Base-by-base conservation (phyloP, 2,888 invertebrate species). In the Caenorhabditis auriculariae region DNA sequence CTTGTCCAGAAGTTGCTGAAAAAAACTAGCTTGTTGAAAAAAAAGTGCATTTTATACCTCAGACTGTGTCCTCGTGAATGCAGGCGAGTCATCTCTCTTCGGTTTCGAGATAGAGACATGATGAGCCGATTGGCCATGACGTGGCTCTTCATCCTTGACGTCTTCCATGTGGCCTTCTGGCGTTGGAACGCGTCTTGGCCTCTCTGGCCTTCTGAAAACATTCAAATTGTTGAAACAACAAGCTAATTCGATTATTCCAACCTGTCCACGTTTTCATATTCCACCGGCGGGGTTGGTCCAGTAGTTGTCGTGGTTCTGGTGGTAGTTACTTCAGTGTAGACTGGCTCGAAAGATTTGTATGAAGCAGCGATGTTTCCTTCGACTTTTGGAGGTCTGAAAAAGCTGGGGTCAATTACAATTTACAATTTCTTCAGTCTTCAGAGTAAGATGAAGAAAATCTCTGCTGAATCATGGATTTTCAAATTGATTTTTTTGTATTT, bases 31-130 rank as follows among this genome's bases (percentile, higher is more conserved):
- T 39, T 19, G 39, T 6, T 39, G 12, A 39, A 12, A 39, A 39
- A 21, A 12, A 6, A 39, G 21, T 19, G 12, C 39, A 19, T 39
- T 39, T 6, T 19, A 12, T 48, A 57, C 45, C 27, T 66, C 66
- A 2, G 72, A 72, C 48, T 72, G 72, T 15, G 72, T 72, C 50
- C 69, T 53, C 32, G 52, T 45, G 50, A 72, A 72, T 4, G 44
- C 15, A 19, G 37, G 66, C n/a, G 32, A 50, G 5, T 54, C 44
- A 23, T 58, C 12, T 27, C 19, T 49, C 28, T n/a, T 42, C 9
- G 26, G 5, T 23, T 50, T 46, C 23, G n/a, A n/a, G n/a, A n/a
- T 32, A n/a, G n/a, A n/a, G n/a, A n/a, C n/a, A 12, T 32, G 9
- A 9, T 32, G 9, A 9, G 19, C 41, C 15, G 45, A 17, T 12